Conservation (phyloP, 2,113 vertebrate species). For the Lampris incognitus region DNA sequence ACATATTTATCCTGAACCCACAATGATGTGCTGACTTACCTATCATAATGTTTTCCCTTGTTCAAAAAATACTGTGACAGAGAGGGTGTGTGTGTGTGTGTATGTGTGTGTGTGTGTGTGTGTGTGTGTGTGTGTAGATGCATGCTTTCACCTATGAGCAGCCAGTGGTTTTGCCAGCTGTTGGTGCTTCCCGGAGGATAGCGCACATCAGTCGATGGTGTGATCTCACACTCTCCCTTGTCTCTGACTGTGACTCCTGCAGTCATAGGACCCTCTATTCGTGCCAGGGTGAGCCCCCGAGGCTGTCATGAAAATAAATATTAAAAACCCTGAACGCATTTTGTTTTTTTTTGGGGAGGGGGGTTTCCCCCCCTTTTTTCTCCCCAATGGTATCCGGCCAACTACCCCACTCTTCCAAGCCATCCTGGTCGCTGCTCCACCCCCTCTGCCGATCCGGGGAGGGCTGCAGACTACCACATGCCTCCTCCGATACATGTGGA, state of each 20-base stretch:
- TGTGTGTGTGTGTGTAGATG: constrained; percentile 8
- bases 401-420: too few relatives aligned
- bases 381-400: too few relatives aligned
- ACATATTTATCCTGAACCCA: too few relatives aligned
- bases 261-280: constrained; percentile 89
- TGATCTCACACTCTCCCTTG: constrained; percentile 91
- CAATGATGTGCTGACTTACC: too few relatives aligned
- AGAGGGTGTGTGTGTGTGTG: not conserved
- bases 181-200: constrained; percentile 89
- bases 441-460: too few relatives aligned
- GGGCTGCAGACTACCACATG: too few relatives aligned
- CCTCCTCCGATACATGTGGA: too few relatives aligned
- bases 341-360: too few relatives aligned
- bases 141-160: constrained; percentile 88
- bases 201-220: constrained; percentile 89
- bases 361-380: too few relatives aligned
- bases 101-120: constrained; percentile 8
- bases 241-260: constrained; percentile 89
- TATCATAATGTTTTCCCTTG: too few relatives aligned
- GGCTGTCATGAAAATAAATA: constrained; percentile 80
- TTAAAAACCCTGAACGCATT: not conserved
- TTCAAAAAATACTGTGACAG: too few relatives aligned
- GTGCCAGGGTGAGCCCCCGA: constrained; percentile 88
- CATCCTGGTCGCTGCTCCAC: too few relatives aligned
- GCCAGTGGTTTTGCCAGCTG: constrained; percentile 90